A percentile compares a stretch with the other conserved stretches of the same genome.
phyloP scores from a whole-genome alignment of 2,888 invertebrate genomes.

The Syrista parreyssii region DNA sequence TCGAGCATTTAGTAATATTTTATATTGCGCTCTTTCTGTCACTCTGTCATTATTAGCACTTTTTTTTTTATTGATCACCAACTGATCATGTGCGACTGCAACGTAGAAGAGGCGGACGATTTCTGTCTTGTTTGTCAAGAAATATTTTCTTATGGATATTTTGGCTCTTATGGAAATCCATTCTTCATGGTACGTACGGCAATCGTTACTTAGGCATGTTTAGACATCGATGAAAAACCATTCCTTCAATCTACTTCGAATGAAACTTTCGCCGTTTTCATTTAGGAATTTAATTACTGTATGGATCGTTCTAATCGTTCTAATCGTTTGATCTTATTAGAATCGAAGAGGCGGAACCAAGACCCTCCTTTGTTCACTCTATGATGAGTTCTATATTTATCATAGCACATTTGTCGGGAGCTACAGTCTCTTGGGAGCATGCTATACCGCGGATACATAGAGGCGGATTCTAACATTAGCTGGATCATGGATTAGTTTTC shows the following conservation, averaged over 20 bases:
- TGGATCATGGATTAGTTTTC: slow-evolving; percentile 39
- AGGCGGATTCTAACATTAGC: slow-evolving; percentile 33
- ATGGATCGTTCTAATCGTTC: background rate
- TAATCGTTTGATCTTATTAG: background rate
- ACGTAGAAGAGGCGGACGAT: background rate
- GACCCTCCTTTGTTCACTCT: background rate
- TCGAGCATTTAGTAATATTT: background rate
- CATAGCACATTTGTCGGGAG: background rate
- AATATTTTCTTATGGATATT: slow-evolving; percentile 23
- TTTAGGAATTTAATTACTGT: background rate
- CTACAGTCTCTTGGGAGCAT: background rate
- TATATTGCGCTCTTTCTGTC: background rate
- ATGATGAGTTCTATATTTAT: background rate
- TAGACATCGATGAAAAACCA: background rate
- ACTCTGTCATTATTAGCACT: background rate
- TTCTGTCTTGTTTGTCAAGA: slow-evolving; percentile 16
- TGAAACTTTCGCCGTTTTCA: background rate
- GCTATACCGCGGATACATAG: slow-evolving; percentile 23
- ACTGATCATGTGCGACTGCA: background rate
- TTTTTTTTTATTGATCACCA: background rate
- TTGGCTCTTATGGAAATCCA: slow-evolving; percentile 18
- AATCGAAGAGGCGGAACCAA: background rate
- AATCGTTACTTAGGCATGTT: background rate
- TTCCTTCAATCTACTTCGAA: background rate
- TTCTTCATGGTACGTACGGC: background rate